These are phyloP conservation scores for Hydraecia micacea DNA, from an alignment of 2,888 invertebrate species.

Conservation along the genomic window DNA sequence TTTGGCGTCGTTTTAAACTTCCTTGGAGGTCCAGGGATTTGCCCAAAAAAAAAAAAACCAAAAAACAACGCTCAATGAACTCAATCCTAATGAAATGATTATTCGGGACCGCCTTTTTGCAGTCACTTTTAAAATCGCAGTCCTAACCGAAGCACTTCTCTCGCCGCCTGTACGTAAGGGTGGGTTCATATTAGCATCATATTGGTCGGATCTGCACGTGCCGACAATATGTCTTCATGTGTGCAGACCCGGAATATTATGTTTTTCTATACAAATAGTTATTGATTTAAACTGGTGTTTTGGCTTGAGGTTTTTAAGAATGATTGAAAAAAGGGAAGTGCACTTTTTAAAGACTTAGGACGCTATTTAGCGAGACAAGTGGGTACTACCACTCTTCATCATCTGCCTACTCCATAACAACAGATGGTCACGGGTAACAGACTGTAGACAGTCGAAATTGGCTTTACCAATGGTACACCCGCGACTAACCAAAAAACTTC, in stretches of 20 bases:
- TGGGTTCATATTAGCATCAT: conserved; percentile 69
- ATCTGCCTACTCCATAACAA: too few species aligned
- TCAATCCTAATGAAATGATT: neutral
- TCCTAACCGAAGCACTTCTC: conserved; percentile 15
- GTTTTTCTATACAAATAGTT: conserved; percentile 36
- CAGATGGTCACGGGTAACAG: too few species aligned
- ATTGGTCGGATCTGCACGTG: conserved; percentile 66
- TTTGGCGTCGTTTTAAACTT: neutral
- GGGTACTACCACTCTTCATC: too few species aligned
- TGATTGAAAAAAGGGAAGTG: neutral
- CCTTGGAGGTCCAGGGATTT: neutral
- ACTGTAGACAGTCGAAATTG: too few species aligned
- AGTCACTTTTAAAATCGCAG: neutral
- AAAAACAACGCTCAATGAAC: neutral
- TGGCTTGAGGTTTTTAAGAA: conserved; percentile 13
- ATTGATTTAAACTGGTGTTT: conserved; percentile 38
- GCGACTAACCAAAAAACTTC: too few species aligned
- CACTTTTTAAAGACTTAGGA: neutral
- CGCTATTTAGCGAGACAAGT: neutral
- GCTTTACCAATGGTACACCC: too few species aligned
- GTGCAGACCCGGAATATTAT: conserved; percentile 28
- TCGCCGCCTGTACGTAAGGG: conserved; percentile 61
- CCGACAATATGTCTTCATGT: conserved; percentile 65
- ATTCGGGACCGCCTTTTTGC: neutral
- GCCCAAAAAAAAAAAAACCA: neutral